Evolutionary conservation across 2,888 invertebrate species (phyloP).

Genomic region (Philaethria dido): DNA sequence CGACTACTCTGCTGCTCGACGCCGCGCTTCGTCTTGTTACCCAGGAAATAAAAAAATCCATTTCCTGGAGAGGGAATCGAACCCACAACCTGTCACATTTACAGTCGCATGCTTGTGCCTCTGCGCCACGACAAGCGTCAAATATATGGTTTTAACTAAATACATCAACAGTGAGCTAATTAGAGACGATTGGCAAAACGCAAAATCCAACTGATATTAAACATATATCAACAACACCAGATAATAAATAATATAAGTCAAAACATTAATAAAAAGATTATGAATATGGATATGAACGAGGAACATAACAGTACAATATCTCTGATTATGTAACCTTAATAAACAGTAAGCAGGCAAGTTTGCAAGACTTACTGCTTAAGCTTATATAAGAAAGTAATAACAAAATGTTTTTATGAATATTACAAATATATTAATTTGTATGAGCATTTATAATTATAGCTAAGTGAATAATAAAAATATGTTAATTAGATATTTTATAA

Average conservation of each 20-base stretch:
- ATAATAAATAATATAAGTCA: background rate
- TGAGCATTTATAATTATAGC: background rate
- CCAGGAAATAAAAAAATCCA: too few relatives aligned
- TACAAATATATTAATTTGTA: constrained; percentile 17
- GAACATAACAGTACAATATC: constrained; percentile 5
- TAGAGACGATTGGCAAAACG: background rate
- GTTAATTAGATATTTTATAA: constrained; percentile 5
- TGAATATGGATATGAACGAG: background rate
- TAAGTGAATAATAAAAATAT: constrained; percentile 12
- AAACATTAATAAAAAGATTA: constrained; percentile 11
- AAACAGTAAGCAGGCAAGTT: background rate
- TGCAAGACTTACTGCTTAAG: background rate
- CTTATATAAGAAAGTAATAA: background rate
- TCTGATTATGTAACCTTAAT: constrained; percentile 12
- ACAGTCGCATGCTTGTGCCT: too few relatives aligned
- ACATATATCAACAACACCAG: background rate
- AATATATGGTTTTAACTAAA: too few relatives aligned
- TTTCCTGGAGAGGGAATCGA: too few relatives aligned
- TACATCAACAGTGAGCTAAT: too few relatives aligned
- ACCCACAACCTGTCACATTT: too few relatives aligned
- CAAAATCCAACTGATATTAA: background rate
- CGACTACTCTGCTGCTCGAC: too few relatives aligned
- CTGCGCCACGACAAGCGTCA: too few relatives aligned
- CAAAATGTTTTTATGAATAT: background rate
- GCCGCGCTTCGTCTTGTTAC: too few relatives aligned